Conservation (phyloP, 2,888 invertebrate species). For the Acleris sparsana region DNA sequence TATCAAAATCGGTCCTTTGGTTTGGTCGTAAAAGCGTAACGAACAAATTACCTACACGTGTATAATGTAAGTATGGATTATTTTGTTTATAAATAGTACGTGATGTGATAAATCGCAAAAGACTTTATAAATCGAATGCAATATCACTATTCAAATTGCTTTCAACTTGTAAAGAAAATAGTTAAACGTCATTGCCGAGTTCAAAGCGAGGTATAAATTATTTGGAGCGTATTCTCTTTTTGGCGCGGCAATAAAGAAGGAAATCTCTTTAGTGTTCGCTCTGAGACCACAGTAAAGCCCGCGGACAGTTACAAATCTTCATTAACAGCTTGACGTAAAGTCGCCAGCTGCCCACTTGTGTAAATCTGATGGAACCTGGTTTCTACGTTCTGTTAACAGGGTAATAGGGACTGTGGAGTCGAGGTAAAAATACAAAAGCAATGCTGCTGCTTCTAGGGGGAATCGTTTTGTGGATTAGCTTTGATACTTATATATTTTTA, state of each 20-base stretch:
- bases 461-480: no score
- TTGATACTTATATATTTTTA: no score
- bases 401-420: constrained; percentile 40
- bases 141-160: constrained; percentile 45
- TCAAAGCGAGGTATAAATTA: constrained; percentile 70
- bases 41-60: no score
- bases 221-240: constrained; percentile 55
- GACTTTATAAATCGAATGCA: constrained; percentile 53
- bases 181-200: constrained; percentile 54
- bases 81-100: no score
- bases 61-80: no score
- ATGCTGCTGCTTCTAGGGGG: no score
- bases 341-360: constrained; percentile 62
- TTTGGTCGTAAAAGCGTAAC: no score
- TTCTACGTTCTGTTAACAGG: constrained; percentile 47
- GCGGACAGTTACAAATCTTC: constrained; percentile 73
- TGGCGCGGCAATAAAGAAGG: constrained; percentile 58
- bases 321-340: constrained; percentile 75
- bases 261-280: constrained; percentile 57
- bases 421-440: constrained; percentile 8
- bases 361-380: constrained; percentile 61
- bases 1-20: no score
- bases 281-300: constrained; percentile 63
- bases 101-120: constrained; percentile 43
- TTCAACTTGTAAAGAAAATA: constrained; percentile 51